Evolutionary conservation across 1,140 invertebrate genomes (phyloP).

Genomic region (Rhagoletis pomonella): DNA sequence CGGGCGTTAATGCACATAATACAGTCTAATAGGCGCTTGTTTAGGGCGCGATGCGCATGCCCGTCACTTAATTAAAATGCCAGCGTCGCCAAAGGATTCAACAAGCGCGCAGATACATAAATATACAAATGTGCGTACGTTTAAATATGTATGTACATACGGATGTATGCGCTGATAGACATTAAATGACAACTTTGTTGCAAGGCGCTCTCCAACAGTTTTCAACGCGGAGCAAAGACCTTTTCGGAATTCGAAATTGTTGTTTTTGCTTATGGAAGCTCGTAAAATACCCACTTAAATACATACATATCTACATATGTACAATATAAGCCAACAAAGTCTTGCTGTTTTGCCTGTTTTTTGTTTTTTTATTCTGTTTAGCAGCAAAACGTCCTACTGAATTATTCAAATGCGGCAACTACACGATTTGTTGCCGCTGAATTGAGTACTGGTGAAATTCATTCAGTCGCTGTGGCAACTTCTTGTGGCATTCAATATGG

Average conservation of each 20-base stretch:
- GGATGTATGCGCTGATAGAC: background rate
- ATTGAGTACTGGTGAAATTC: constrained; percentile 5
- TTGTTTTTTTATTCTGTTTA: background rate
- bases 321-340: background rate
- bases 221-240: background rate
- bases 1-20: constrained; percentile 5
- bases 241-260: background rate
- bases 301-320: too few species aligned
- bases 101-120: too few species aligned
- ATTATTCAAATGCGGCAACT: constrained; percentile 8
- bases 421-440: constrained; percentile 15
- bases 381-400: constrained; percentile 12
- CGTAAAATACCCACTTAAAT: background rate
- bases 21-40: background rate
- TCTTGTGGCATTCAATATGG: too few species aligned
- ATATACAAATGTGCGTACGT: too few species aligned
- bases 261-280: background rate
- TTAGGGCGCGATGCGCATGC: constrained; percentile 25
- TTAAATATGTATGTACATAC: too few species aligned
- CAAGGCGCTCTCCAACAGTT: background rate
- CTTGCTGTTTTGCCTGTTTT: too few species aligned
- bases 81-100: background rate
- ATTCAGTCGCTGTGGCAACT: constrained; percentile 13
- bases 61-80: constrained; percentile 45
- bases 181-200: constrained; percentile 40